These are phyloP conservation scores for Leptobrachium ailaonicum DNA, from an alignment of 2,113 vertebrate genomes.

Conservation along the genomic window DNA sequence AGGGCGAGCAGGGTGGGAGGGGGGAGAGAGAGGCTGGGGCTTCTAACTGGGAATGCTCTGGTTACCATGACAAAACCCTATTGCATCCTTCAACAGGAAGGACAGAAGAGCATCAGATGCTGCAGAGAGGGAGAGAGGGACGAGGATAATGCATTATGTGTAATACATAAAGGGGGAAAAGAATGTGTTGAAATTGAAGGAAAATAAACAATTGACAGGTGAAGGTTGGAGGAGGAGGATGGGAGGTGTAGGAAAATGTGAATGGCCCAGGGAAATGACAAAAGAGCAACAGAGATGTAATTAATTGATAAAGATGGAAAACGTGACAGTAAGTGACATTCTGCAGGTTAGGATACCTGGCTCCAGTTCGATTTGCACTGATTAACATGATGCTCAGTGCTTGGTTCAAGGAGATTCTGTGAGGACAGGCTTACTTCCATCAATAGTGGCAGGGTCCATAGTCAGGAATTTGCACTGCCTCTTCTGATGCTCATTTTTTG, in stretches of 20 bases:
- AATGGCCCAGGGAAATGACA: not conserved
- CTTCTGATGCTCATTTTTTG: not conserved
- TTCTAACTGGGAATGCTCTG: slow-evolving; percentile 40
- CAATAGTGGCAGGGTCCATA: too few species aligned
- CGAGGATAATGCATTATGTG: not conserved
- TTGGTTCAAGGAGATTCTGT: too few species aligned
- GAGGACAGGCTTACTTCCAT: too few species aligned
- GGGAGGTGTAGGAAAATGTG: not conserved
- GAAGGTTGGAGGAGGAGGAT: not conserved
- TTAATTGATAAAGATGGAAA: too few species aligned
- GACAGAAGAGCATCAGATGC: slow-evolving; percentile 42
- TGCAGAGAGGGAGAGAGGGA: slow-evolving; percentile 25
- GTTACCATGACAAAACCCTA: slow-evolving; percentile 51
- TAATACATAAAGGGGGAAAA: slow-evolving; percentile 17
- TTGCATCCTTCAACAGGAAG: slow-evolving; percentile 49
- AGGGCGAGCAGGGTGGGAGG: slow-evolving; percentile 31
- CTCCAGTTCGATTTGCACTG: too few species aligned
- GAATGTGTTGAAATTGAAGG: not conserved
- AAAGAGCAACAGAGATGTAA: not conserved
- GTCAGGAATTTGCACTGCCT: not conserved
- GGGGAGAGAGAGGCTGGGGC: slow-evolving; percentile 12
- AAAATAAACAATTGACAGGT: not conserved
- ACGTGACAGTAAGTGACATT: too few species aligned
- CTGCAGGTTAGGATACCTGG: too few species aligned
- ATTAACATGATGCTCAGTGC: too few species aligned